These are phyloP conservation scores for Conopomorpha cramerella DNA, from an alignment of 1,140 invertebrate genomes.

Conservation along the genomic window DNA sequence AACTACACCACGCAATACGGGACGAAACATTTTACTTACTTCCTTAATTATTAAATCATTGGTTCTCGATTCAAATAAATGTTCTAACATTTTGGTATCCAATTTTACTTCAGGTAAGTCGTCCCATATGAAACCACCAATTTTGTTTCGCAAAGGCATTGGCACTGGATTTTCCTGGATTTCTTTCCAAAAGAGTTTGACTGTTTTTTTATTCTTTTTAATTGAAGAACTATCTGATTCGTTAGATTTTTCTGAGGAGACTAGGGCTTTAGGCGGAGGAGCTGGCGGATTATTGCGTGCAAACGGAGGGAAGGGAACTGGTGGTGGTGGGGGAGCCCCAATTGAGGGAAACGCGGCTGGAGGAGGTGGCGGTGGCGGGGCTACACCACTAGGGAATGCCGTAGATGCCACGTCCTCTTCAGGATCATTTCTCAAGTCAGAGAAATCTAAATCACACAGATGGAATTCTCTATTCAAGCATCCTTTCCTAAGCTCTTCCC, in stretches of 20 bases:
- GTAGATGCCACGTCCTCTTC: constrained; percentile 69
- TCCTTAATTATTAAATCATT: constrained; percentile 95
- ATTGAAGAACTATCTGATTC: constrained; percentile 46
- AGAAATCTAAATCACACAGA: constrained; percentile 96
- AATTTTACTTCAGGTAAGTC: constrained; percentile 82
- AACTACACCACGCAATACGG: too few relatives aligned
- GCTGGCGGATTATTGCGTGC: constrained; percentile 19
- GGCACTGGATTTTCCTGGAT: constrained; percentile 82
- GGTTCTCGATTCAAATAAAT: constrained; percentile 95
- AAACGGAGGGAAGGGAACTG: constrained; percentile 38
- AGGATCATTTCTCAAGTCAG: constrained; percentile 84
- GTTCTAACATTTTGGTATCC: constrained; percentile 93
- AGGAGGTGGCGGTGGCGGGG: constrained; percentile 75
- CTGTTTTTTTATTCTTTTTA: constrained; percentile 96
- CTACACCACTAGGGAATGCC: constrained; percentile 64
- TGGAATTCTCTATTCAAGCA: constrained; percentile 81
- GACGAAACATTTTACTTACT: constrained; percentile 56
- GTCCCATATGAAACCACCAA: constrained; percentile 90
- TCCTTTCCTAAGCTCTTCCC: constrained; percentile 85
- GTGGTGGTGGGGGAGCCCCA: constrained; percentile 50
- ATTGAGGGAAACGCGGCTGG: constrained; percentile 48
- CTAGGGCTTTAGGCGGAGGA: constrained; percentile 41
- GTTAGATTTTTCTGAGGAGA: constrained; percentile 23
- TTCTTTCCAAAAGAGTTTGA: constrained; percentile 99
- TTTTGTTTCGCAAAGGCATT: constrained; percentile 63